These are phyloP conservation scores for Bombus pyrosoma DNA, from an alignment of 1,140 invertebrate genomes.

Conservation along the genomic window DNA sequence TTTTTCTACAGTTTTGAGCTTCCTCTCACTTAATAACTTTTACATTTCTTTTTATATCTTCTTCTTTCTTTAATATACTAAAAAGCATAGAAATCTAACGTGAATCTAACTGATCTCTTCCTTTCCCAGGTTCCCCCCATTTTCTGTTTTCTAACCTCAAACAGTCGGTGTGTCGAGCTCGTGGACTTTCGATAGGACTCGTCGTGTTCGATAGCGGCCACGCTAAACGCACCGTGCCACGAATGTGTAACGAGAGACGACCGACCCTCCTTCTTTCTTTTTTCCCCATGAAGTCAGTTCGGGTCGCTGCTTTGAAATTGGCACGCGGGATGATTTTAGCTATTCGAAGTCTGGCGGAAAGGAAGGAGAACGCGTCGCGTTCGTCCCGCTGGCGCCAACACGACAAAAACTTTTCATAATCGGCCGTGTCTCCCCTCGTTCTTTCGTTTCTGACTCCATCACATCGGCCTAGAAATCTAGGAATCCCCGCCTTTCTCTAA, in stretches of 20 bases:
- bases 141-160: neutral
- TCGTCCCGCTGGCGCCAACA: slow-evolving; percentile 62
- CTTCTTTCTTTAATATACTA: neutral
- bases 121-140: neutral
- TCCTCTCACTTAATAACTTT: too few relatives aligned
- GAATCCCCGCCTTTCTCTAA: neutral
- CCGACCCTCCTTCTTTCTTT: slow-evolving; percentile 11
- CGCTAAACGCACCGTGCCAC: slow-evolving; percentile 51
- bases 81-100: neutral
- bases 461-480: neutral
- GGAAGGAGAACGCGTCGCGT: slow-evolving; percentile 20
- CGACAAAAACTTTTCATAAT: slow-evolving; percentile 68
- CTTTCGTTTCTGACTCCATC: neutral
- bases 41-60: neutral
- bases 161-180: neutral
- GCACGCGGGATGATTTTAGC: slow-evolving; percentile 63
- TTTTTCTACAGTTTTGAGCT: too few relatives aligned
- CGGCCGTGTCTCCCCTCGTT: slow-evolving; percentile 60
- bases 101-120: neutral
- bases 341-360: slow-evolving; percentile 42
- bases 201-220: slow-evolving; percentile 8
- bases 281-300: slow-evolving; percentile 11
- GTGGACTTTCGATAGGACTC: too few relatives aligned
- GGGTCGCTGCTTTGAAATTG: slow-evolving; percentile 62
- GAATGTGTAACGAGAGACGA: slow-evolving; percentile 58